A percentile compares a stretch with the other conserved stretches of the same genome.
These are phyloP conservation scores for Cebus imitator DNA, from an alignment of 2,113 vertebrate genomes.

Conservation along the genomic window DNA sequence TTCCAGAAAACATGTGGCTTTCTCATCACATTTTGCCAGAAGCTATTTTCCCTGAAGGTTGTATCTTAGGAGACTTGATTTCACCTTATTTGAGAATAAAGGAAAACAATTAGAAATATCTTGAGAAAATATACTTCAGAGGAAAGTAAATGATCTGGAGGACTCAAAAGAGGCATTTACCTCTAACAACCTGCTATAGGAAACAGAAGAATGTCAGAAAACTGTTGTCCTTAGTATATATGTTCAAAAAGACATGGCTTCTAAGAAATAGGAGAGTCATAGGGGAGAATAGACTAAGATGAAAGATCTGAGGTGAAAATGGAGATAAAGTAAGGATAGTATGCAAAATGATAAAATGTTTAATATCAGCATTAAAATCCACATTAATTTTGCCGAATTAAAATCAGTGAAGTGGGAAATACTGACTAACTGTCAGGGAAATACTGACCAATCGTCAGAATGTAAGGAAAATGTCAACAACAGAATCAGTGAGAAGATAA, in stretches of 20 bases:
- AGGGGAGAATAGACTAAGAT: neutral
- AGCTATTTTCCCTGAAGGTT: neutral
- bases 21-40: neutral
- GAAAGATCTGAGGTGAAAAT: neutral
- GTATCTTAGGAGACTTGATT: slow-evolving; percentile 2
- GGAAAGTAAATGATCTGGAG: slow-evolving; percentile 33
- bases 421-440: neutral
- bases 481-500: neutral
- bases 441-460: neutral
- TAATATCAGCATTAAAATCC: neutral
- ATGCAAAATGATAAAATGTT: neutral
- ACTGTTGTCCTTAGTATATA: neutral
- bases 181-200: neutral
- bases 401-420: neutral
- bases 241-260: neutral
- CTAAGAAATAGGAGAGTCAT: neutral
- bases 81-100: slow-evolving; percentile 29
- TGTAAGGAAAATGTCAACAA: neutral
- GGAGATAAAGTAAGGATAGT: neutral
- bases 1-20: slow-evolving; percentile 13
- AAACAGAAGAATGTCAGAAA: slow-evolving; percentile 22
- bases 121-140: slow-evolving; percentile 21
- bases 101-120: neutral
- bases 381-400: neutral
- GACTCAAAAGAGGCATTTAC: neutral